Conservation (phyloP, 2,113 vertebrate genomes). For the Chauna torquata region DNA sequence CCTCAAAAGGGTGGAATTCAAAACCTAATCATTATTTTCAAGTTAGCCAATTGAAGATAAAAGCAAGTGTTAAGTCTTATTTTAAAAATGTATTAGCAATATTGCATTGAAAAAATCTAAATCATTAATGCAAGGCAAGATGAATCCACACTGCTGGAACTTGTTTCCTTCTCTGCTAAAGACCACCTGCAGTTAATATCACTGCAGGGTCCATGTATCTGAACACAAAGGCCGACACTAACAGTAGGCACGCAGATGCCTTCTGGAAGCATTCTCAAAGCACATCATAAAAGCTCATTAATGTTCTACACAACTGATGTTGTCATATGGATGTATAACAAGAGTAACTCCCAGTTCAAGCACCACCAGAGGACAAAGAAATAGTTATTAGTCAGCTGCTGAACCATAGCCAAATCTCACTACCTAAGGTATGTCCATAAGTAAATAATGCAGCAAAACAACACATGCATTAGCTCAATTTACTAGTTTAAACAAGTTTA, state of each 20-base stretch:
- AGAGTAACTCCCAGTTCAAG: neutral
- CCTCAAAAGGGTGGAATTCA: neutral
- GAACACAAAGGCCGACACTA: neutral
- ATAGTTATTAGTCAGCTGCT: neutral
- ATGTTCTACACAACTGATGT: neutral
- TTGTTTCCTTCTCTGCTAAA: neutral
- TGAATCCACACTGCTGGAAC: neutral
- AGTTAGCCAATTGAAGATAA: neutral
- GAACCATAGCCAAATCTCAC: neutral
- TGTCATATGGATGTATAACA: neutral
- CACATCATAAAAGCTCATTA: neutral
- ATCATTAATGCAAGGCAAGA: rapidly evolving
- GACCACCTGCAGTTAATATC: neutral
- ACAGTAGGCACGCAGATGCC: neutral
- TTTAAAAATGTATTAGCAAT: neutral
- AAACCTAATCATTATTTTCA: neutral
- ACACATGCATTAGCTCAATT: rapidly evolving
- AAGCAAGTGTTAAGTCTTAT: neutral
- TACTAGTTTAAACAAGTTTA: neutral
- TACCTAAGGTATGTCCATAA: rapidly evolving
- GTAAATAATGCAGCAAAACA: neutral
- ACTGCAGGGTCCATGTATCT: neutral
- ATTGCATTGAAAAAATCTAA: neutral
- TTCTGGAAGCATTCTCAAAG: neutral
- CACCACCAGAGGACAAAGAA: neutral